Conservation (phyloP, 2,888 invertebrate species). For the Drosophila mayaguana region DNA sequence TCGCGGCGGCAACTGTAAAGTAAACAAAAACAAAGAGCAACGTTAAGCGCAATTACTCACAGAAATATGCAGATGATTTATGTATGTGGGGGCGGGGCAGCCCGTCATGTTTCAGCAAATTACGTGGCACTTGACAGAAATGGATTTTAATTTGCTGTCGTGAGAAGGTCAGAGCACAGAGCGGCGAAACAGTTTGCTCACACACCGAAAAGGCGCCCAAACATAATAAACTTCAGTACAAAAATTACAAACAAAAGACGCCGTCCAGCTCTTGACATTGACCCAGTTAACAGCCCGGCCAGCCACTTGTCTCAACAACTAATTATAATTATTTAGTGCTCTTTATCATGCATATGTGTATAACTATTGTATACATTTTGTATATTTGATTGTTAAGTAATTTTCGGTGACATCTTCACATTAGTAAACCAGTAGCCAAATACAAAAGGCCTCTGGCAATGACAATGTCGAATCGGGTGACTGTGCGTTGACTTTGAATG, state of each 20-base stretch:
- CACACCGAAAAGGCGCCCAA: conserved; percentile 62
- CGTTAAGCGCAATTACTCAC: conserved; percentile 59
- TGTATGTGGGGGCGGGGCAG: conserved; percentile 51
- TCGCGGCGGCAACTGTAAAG: conserved; percentile 88
- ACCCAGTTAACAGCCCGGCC: conserved; percentile 65
- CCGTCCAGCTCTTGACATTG: conserved; percentile 67
- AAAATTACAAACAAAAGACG: conserved; percentile 28
- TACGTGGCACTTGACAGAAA: conserved; percentile 73
- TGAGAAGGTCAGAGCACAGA: conserved; percentile 56
- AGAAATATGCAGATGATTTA: conserved; percentile 56
- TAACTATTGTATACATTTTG: conserved; percentile 18
- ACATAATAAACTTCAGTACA: not conserved
- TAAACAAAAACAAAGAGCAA: conserved; percentile 32
- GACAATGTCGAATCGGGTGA: conserved; percentile 24
- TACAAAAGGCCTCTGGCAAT: conserved; percentile 24
- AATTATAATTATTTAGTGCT: conserved; percentile 65
- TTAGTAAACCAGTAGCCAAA: conserved; percentile 19
- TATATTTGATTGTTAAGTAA: conserved; percentile 33
- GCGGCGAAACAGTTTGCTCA: conserved; percentile 43
- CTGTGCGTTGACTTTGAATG: conserved; percentile 48
- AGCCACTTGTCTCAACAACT: conserved; percentile 64
- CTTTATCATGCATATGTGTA: conserved; percentile 51
- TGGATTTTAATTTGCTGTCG: conserved; percentile 32
- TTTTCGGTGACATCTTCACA: conserved; percentile 56
- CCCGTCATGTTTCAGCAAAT: conserved; percentile 70